A percentile compares a stretch with the other conserved stretches of the same genome.
Conservation (phyloP, 1,140 invertebrate species). For the Ceratitis capitata region DNA sequence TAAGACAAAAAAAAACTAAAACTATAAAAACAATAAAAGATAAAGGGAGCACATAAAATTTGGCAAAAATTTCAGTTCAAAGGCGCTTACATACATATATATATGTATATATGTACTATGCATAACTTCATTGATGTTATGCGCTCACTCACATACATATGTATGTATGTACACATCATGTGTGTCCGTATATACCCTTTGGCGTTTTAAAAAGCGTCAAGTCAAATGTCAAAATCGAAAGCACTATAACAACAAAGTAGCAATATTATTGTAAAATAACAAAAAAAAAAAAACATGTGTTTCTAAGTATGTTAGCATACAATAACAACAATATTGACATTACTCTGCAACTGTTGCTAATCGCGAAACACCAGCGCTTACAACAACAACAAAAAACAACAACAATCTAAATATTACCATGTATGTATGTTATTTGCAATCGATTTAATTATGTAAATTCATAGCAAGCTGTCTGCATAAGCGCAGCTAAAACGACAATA, state of each 20-base stretch:
- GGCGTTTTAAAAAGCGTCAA: neutral
- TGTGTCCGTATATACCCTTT: neutral
- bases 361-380: conserved; percentile 15
- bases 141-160: neutral
- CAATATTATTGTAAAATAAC: neutral
- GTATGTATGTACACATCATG: neutral
- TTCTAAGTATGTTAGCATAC: neutral
- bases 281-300: neutral
- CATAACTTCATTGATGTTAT: too few relatives aligned
- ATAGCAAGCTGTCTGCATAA: neutral
- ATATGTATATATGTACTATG: too few relatives aligned
- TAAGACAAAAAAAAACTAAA: neutral
- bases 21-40: neutral
- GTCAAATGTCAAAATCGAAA: conserved; percentile 28
- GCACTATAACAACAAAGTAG: neutral
- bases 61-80: neutral
- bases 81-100: neutral
- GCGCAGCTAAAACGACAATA: neutral
- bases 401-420: neutral
- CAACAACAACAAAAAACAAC: neutral
- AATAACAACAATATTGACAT: conserved; percentile 26
- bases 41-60: neutral
- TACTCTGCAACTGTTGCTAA: neutral
- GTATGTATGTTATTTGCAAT: neutral
- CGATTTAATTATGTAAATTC: conserved; percentile 31